phyloP scores from a whole-genome alignment of 2,797 vertebrate genomes.

The Chelonia mydas region DNA sequence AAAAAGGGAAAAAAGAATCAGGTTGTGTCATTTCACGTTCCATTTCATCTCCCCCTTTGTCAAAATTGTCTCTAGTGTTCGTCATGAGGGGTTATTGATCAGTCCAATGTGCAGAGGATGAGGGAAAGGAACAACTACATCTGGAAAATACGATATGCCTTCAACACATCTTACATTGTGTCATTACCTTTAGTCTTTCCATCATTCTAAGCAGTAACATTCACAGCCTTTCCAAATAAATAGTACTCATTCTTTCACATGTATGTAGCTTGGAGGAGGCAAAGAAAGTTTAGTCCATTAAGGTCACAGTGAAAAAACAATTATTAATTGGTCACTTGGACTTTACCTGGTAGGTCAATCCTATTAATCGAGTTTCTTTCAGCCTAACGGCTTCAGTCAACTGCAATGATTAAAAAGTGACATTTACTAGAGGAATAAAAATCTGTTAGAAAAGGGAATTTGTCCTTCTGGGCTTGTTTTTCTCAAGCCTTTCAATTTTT shows the following conservation, averaged over 20 bases:
- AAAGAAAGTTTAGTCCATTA: neutral
- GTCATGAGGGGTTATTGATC: neutral
- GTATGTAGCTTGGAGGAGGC: too few relatives aligned
- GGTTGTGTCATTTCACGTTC: neutral
- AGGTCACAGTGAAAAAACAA: neutral
- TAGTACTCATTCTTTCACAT: neutral
- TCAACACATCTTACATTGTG: fast-evolving
- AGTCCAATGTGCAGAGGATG: neutral
- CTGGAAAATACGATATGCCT: neutral
- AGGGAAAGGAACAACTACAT: neutral
- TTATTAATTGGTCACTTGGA: neutral
- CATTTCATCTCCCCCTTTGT: neutral
- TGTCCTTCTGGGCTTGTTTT: neutral
- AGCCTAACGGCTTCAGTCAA: neutral
- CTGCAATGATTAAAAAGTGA: neutral
- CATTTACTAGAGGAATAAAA: neutral
- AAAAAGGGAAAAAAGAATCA: neutral
- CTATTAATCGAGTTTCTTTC: neutral
- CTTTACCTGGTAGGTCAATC: neutral
- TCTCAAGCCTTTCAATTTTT: neutral
- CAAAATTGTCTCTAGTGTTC: neutral
- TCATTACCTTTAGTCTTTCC: neutral
- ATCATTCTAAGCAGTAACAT: neutral
- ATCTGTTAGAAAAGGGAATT: neutral
- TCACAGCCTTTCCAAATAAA: neutral